phyloP scores from a whole-genome alignment of 2,797 vertebrate genomes.

The Pantherophis vulpinus region DNA sequence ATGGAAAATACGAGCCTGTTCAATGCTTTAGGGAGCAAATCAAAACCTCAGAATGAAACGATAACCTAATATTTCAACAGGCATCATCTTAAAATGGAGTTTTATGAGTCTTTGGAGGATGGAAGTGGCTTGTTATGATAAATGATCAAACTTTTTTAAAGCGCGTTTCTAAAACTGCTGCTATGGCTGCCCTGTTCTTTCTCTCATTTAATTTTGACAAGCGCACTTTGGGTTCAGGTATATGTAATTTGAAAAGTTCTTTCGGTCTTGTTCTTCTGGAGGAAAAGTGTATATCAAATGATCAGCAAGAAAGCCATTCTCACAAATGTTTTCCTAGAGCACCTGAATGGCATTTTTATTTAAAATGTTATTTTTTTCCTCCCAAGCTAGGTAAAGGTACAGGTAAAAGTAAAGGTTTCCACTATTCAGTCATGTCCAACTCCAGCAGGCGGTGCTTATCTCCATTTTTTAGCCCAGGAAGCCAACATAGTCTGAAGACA shows the following conservation, averaged over 20 bases:
- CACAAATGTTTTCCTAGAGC: background rate
- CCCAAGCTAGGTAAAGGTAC: background rate
- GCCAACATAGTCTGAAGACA: background rate
- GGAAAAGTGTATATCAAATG: background rate
- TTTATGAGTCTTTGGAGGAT: conserved; percentile 19
- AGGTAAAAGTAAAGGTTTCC: background rate
- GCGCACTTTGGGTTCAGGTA: conserved; percentile 4
- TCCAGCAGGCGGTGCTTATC: background rate
- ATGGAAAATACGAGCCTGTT: conserved; percentile 7
- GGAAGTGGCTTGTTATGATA: conserved; percentile 3
- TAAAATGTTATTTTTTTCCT: background rate
- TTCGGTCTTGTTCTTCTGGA: background rate
- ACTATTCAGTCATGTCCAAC: background rate
- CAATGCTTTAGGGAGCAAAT: conserved; percentile 11
- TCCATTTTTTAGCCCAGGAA: background rate
- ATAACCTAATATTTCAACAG: conserved; percentile 20
- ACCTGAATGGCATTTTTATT: background rate
- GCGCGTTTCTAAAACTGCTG: background rate
- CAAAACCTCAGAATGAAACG: background rate
- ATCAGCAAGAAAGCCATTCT: background rate
- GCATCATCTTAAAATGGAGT: conserved; percentile 22
- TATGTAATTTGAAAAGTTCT: background rate
- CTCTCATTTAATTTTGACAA: conserved; percentile 24
- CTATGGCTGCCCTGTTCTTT: conserved; percentile 17
- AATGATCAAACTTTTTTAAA: background rate